Conservation (phyloP, 1,140 invertebrate species). For the Saccostrea echinata region DNA sequence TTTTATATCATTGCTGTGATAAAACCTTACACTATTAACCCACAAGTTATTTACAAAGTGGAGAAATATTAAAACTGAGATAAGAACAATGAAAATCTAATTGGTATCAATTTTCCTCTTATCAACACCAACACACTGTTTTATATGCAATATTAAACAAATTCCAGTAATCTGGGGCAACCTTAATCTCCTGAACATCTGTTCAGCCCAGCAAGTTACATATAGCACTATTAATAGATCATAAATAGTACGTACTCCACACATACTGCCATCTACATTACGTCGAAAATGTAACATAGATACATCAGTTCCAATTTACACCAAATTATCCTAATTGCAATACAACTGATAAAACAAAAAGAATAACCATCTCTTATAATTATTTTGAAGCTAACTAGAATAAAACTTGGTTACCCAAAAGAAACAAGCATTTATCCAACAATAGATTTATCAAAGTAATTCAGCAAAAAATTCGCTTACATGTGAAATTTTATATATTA, state of each 20-base stretch:
- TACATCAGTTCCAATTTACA: not conserved
- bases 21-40: not conserved
- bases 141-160: slow-evolving; percentile 1
- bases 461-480: too few species aligned
- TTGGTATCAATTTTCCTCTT: slow-evolving; percentile 2
- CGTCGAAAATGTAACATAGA: not conserved
- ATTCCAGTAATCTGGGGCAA: not conserved
- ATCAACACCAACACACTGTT: not conserved
- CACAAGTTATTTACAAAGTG: not conserved
- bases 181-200: not conserved
- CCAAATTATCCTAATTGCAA: not conserved
- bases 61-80: not conserved
- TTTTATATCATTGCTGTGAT: not conserved
- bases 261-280: not conserved
- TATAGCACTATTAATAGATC: not conserved
- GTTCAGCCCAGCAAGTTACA: not conserved
- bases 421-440: too few species aligned
- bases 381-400: too few species aligned
- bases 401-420: too few species aligned
- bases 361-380: too few species aligned
- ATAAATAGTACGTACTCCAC: not conserved
- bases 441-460: too few species aligned
- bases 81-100: not conserved
- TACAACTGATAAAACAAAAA: too few species aligned
- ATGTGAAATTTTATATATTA: too few species aligned